Percentiles rank a stretch among this genome's conserved stretches.
Conservation (phyloP, 2,113 vertebrate species). For the Casuarius casuarius region DNA sequence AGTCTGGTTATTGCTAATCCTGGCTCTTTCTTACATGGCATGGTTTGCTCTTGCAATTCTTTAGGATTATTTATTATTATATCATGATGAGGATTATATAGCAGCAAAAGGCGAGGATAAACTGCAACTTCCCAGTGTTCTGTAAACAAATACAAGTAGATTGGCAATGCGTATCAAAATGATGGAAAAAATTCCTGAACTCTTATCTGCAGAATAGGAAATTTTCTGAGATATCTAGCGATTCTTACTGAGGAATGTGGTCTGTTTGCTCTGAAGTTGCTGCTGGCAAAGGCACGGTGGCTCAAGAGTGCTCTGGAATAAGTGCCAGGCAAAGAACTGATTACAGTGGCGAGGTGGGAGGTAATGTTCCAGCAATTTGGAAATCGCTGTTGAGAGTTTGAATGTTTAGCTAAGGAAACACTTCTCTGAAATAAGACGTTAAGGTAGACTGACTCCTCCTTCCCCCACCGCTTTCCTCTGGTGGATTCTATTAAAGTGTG, state of each 20-base stretch:
- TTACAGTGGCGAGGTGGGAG: slow-evolving; percentile 29
- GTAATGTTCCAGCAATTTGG: slow-evolving; percentile 56
- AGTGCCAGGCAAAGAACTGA: neutral
- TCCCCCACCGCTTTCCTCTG: slow-evolving; percentile 6
- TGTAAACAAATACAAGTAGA: neutral
- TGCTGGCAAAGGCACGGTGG: neutral
- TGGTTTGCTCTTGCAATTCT: neutral
- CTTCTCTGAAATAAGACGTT: slow-evolving; percentile 46
- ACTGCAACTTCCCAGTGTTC: neutral
- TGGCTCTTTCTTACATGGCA: neutral
- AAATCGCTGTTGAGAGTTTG: slow-evolving; percentile 34
- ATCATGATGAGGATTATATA: neutral
- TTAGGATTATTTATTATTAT: neutral
- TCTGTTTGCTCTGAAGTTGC: neutral
- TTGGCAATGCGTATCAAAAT: neutral
- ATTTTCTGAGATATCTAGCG: neutral
- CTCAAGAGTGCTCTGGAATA: neutral
- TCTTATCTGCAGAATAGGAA: neutral
- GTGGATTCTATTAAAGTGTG: slow-evolving; percentile 37
- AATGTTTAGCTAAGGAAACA: slow-evolving; percentile 47
- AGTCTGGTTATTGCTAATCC: slow-evolving; percentile 17
- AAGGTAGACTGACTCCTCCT: slow-evolving; percentile 4
- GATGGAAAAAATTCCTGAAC: neutral
- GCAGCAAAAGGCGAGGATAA: neutral
- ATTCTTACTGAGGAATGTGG: neutral